These are phyloP conservation scores for Apoda limacodes DNA, from an alignment of 2,888 invertebrate species.

Conservation along the genomic window DNA sequence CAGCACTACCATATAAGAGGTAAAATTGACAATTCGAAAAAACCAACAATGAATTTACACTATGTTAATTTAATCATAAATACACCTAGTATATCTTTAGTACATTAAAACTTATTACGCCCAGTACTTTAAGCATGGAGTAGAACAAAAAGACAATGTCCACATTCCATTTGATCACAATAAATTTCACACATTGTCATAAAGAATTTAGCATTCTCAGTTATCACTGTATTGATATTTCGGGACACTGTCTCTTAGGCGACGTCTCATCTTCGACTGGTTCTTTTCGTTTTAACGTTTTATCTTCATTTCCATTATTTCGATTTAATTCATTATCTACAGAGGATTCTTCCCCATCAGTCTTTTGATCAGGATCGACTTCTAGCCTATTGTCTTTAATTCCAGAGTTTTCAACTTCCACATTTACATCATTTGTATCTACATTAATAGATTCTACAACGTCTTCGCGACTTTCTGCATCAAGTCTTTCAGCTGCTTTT, in stretches of 20 bases:
- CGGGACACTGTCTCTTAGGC: slow-evolving; percentile 59
- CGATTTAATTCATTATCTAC: slow-evolving; percentile 31
- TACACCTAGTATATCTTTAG: slow-evolving; percentile 11
- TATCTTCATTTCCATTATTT: slow-evolving; percentile 35
- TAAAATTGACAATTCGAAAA: no score
- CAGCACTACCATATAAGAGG: no score
- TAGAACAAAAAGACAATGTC: slow-evolving; percentile 30
- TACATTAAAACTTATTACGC: slow-evolving; percentile 33
- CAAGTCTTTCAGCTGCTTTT: slow-evolving; percentile 43
- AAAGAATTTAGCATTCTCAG: slow-evolving; percentile 8
- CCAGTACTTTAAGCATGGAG: slow-evolving; percentile 38
- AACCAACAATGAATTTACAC: no score
- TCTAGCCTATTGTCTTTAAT: slow-evolving; percentile 30
- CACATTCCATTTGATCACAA: slow-evolving; percentile 29
- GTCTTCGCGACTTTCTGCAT: slow-evolving; percentile 34
- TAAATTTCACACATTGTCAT: slow-evolving; percentile 27
- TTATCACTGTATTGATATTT: slow-evolving; percentile 45
- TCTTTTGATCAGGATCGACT: slow-evolving; percentile 26
- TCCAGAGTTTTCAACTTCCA: slow-evolving; percentile 12
- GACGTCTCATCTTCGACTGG: slow-evolving; percentile 40
- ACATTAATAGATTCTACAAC: slow-evolving; percentile 18
- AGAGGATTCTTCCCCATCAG: slow-evolving; percentile 34
- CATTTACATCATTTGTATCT: not conserved
- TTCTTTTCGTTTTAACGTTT: slow-evolving; percentile 49
- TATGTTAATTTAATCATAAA: slow-evolving; percentile 20